Conservation (phyloP, 2,797 vertebrate genomes). For the Sebastes oblongus region DNA sequence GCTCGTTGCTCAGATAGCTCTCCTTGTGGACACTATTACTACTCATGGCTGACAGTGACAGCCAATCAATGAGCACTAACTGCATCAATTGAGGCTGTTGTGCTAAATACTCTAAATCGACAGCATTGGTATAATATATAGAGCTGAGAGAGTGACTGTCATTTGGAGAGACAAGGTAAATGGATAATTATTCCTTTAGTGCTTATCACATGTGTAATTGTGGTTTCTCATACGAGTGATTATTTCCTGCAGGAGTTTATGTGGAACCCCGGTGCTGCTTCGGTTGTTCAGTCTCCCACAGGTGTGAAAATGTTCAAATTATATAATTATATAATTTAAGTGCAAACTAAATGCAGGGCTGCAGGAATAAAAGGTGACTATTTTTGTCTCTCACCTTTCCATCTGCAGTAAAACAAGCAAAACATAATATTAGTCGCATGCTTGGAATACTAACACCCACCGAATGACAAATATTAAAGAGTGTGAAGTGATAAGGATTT, state of each 20-base stretch:
- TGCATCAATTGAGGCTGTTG: constrained; percentile 15
- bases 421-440: background rate
- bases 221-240: constrained; percentile 5
- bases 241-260: constrained; percentile 16
- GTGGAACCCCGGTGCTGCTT: background rate
- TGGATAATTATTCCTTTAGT: constrained; percentile 8
- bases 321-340: constrained; percentile 1
- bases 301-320: constrained; percentile 11
- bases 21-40: background rate
- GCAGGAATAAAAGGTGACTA: background rate
- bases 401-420: background rate
- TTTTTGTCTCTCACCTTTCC: background rate
- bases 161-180: constrained; percentile 20
- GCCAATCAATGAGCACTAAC: constrained; percentile 45
- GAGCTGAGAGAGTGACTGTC: constrained; percentile 19
- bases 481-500: background rate
- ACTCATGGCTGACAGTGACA: constrained; percentile 16
- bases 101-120: constrained; percentile 34
- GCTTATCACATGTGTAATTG: constrained; percentile 12
- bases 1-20: background rate
- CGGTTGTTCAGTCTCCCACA: background rate
- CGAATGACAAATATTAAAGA: background rate
- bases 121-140: constrained; percentile 3
- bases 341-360: background rate
- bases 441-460: background rate